A percentile compares a stretch with the other conserved stretches of the same genome.
Evolutionary conservation across 2,797 vertebrate species (phyloP).

Genomic region (Xenopus petersii): DNA sequence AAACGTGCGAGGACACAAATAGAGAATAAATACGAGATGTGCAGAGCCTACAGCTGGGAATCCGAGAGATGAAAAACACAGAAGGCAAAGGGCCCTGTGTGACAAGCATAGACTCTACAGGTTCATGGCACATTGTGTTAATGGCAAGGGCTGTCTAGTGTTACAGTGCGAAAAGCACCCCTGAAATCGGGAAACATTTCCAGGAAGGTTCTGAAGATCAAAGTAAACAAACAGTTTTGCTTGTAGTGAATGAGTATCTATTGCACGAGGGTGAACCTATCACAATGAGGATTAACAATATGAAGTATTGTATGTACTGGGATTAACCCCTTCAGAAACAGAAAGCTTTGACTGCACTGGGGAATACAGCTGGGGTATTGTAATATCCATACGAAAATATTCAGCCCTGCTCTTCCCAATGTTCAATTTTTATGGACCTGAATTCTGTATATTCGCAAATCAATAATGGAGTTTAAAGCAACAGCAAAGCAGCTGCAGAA

Average conservation of each 20-base stretch:
- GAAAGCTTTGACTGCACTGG: too few relatives aligned
- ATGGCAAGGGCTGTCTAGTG: conserved; percentile 1
- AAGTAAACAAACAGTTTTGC: conserved; percentile 7
- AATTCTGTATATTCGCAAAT: too few relatives aligned
- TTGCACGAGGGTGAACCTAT: background rate
- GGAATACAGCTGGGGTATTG: too few relatives aligned
- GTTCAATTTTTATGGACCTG: too few relatives aligned
- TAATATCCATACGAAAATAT: too few relatives aligned
- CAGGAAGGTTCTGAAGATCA: conserved; percentile 23
- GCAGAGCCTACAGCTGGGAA: background rate
- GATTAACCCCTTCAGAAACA: background rate
- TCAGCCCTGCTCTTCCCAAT: too few relatives aligned
- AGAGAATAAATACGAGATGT: background rate
- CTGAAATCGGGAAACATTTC: conserved; percentile 1
- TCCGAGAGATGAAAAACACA: background rate
- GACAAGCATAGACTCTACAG: conserved; percentile 1
- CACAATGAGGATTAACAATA: conserved; percentile 2
- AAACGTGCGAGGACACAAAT: background rate
- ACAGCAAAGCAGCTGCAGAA: too few relatives aligned
- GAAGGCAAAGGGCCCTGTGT: background rate
- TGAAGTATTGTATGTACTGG: background rate
- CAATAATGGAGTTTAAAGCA: too few relatives aligned
- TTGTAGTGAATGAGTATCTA: conserved; percentile 1
- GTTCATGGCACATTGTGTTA: background rate
- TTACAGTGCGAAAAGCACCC: conserved; percentile 2